Base-by-base conservation (phyloP, 2,888 invertebrate genomes). In the Kryphioiulus occultus region DNA sequence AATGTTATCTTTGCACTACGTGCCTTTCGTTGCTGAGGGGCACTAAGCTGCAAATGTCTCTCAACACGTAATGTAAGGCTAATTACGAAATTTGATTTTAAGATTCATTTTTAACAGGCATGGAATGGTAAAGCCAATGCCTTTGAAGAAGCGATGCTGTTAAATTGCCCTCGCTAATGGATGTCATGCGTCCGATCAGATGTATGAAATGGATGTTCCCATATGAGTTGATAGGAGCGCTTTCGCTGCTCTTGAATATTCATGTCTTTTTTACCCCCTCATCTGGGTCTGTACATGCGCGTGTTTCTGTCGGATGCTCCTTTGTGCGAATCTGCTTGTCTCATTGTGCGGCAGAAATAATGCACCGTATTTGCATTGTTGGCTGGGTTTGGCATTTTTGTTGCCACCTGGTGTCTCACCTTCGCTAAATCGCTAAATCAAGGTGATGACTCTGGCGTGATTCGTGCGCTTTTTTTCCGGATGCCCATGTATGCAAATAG, bases 371-470 rank as follows among this genome's bases (percentile, higher is more conserved):
- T 78, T 78, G 78, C 78, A 78, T 78, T 30, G 78, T 78, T 78
- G 78, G 78, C 78, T 78, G 78, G 78, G 78, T 78, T 78, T 78
- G 78, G 78, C 78, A 78, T 78, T 78, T 78, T 78, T 78, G 78
- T 78, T 78, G 78, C 78, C 78, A 78, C 78, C 78, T 78, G 78
- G 78, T 78, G 78, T 78, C 78, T 78, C 78, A 78, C 78, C 78
- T 78, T 78, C 78, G 78, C 78, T 78, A 78, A 78, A 78, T 78
- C 78, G 26, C 78, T 78, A 78, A 78, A 78, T 78, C 78, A 78
- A 78, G 78, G 78, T 78, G 78, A 78, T 78, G 78, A 78, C 78
- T 78, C 78, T 78, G 78, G 30, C 78, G 78, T 78, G 78, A 78
- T 78, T 78, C 78, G 78, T 78, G 78, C 78, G 78, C 30, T 26